These are phyloP conservation scores for Amiota communis DNA, from an alignment of 2,888 invertebrate species.

Conservation along the genomic window DNA sequence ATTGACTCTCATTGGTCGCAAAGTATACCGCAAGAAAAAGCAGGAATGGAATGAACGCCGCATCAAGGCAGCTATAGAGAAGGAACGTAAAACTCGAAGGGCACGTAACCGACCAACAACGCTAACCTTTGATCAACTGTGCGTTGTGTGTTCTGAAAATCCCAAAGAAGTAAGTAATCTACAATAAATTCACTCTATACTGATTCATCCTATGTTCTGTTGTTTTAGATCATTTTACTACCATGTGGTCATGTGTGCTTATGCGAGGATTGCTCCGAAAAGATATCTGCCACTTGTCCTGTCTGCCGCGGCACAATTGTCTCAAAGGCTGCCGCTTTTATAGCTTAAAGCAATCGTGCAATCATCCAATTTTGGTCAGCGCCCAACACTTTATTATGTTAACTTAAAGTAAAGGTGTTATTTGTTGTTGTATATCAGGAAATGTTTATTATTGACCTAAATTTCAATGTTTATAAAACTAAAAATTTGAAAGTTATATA, in stretches of 20 bases:
- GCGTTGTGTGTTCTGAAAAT: constrained; percentile 89
- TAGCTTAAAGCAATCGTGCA: constrained; percentile 74
- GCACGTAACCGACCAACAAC: constrained; percentile 77
- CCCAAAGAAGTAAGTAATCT: constrained; percentile 81
- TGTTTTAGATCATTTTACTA: constrained; percentile 82
- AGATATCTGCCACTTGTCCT: constrained; percentile 83
- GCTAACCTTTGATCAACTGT: constrained; percentile 80
- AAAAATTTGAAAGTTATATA: constrained; percentile 40
- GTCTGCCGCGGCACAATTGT: constrained; percentile 83
- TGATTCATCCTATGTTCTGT: background rate
- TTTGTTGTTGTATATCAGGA: constrained; percentile 18
- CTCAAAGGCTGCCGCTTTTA: constrained; percentile 84
- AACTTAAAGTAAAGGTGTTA: no score
- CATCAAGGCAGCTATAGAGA: constrained; percentile 77
- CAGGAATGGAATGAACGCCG: constrained; percentile 76
- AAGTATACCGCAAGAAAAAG: constrained; percentile 74
- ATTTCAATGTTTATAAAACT: constrained; percentile 46
- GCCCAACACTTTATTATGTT: constrained; percentile 28
- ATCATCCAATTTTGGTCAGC: constrained; percentile 41
- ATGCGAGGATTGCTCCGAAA: constrained; percentile 88
- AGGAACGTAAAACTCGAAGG: constrained; percentile 79
- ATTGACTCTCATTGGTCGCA: constrained; percentile 75
- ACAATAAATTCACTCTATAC: background rate
- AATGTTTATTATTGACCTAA: constrained; percentile 22
- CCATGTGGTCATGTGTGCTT: constrained; percentile 94